Evolutionary conservation across 2,888 invertebrate genomes (phyloP).

Genomic region (Diachrysia chrysitis): DNA sequence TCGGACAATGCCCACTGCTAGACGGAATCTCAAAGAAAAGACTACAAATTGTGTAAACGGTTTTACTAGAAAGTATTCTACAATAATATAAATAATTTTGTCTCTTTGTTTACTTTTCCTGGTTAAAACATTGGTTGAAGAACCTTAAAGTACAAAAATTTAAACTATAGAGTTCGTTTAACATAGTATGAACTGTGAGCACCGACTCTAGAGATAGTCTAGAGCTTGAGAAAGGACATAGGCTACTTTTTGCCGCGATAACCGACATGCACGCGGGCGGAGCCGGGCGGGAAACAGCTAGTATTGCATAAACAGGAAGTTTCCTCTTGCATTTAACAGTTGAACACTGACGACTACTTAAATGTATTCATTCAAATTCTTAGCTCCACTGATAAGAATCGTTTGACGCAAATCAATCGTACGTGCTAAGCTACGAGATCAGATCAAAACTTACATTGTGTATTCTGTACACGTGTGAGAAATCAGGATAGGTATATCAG

Average conservation of each 20-base stretch:
- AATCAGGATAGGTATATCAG: not conserved
- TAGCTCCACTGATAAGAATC: not conserved
- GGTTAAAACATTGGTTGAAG: not conserved
- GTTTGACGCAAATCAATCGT: conserved; percentile 8
- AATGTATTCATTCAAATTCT: no score
- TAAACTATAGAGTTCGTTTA: no score
- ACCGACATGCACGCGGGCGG: no score
- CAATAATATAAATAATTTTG: not conserved
- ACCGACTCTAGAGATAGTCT: no score
- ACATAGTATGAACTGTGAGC: no score
- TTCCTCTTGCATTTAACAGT: no score
- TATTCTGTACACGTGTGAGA: not conserved
- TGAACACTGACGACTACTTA: no score
- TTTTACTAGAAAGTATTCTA: not conserved
- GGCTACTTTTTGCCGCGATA: no score
- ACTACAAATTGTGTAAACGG: conserved; percentile 13
- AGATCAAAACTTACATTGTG: not conserved
- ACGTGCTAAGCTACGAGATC: conserved; percentile 14
- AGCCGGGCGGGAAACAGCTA: no score
- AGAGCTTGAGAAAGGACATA: no score
- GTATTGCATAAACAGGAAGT: no score
- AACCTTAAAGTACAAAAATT: no score
- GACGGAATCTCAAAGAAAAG: conserved; percentile 20
- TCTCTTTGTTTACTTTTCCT: not conserved
- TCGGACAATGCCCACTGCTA: conserved; percentile 14